Conservation (phyloP, 2,797 vertebrate genomes). For the Argentina silus region DNA sequence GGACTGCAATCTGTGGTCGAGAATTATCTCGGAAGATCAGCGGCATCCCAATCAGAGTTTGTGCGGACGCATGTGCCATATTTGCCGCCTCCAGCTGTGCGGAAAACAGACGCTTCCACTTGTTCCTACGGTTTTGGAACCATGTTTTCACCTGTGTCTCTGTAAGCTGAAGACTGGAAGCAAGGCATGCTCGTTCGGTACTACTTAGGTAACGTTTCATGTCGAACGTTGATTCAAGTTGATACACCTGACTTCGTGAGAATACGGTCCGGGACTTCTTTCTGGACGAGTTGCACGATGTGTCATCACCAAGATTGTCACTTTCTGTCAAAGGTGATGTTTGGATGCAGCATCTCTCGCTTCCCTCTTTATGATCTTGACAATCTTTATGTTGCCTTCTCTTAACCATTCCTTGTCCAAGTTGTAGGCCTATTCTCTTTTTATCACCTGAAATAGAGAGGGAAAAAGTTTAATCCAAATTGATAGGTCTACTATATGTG, state of each 20-base stretch:
- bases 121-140: constrained; percentile 89
- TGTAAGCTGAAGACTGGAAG: constrained; percentile 84
- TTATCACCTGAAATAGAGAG: constrained; percentile 67
- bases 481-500: no score
- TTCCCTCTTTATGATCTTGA: constrained; percentile 81
- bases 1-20: constrained; percentile 81
- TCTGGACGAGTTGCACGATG: constrained; percentile 71
- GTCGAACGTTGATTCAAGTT: constrained; percentile 82
- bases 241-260: constrained; percentile 81
- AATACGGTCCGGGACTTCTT: constrained; percentile 83
- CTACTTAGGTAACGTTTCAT: constrained; percentile 86
- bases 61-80: constrained; percentile 84
- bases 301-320: constrained; percentile 72
- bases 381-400: constrained; percentile 17
- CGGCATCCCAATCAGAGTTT: constrained; percentile 87
- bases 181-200: constrained; percentile 81
- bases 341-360: constrained; percentile 70
- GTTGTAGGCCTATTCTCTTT: constrained; percentile 61
- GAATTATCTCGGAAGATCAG: constrained; percentile 84
- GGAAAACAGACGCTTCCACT: constrained; percentile 86
- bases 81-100: constrained; percentile 87
- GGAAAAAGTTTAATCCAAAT: constrained; percentile 16
- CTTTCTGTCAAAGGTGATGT: constrained; percentile 70
- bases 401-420: constrained; percentile 50
- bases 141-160: constrained; percentile 88